Conservation (phyloP, 2,113 vertebrate genomes). For the Agapornis roseicollis region DNA sequence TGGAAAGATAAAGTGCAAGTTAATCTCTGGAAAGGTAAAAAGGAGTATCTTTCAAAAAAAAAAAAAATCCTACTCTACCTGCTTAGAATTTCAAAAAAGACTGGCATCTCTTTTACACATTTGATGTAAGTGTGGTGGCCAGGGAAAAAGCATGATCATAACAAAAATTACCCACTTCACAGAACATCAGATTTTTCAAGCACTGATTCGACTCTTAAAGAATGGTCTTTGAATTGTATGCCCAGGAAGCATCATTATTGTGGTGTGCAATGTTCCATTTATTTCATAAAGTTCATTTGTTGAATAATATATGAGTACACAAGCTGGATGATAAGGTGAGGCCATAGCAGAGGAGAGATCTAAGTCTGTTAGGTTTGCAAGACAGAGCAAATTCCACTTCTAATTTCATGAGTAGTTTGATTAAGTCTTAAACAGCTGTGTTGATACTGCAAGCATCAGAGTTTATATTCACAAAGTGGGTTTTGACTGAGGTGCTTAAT, state of each 20-base stretch:
- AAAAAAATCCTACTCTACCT: neutral
- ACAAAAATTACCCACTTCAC: neutral
- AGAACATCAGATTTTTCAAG: neutral
- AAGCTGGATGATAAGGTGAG: neutral
- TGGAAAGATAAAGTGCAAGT: neutral
- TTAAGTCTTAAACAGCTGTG: neutral
- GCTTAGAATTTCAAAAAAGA: neutral
- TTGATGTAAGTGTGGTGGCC: neutral
- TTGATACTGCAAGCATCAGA: neutral
- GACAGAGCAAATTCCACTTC: neutral
- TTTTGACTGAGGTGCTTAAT: neutral
- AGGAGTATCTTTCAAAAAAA: neutral
- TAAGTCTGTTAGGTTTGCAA: neutral
- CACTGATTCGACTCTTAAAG: neutral
- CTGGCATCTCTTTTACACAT: neutral
- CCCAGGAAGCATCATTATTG: neutral
- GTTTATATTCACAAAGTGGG: neutral
- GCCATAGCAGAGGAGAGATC: neutral
- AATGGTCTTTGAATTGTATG: neutral
- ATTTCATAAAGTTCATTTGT: neutral
- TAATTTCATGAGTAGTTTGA: neutral
- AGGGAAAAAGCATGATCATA: neutral
- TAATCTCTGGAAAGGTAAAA: neutral
- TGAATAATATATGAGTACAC: neutral
- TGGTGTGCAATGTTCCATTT: neutral